A percentile compares a stretch with the other conserved stretches of the same genome.
phyloP scores from a whole-genome alignment of 1,140 invertebrate species.

The Chrysoperla carnea region DNA sequence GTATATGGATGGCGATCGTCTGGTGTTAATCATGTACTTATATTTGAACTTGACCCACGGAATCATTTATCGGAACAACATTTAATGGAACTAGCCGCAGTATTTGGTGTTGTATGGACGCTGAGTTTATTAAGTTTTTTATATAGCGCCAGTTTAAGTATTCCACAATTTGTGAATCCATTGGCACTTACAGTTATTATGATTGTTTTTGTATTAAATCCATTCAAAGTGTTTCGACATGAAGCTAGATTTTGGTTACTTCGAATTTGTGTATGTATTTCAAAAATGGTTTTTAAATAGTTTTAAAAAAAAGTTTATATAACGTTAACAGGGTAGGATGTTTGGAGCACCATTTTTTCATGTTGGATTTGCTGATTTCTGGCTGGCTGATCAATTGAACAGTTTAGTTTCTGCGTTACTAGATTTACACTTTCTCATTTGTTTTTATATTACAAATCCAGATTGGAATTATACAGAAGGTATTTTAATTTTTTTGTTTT shows the following conservation, averaged over 20 bases:
- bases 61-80: slow-evolving; percentile 77
- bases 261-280: slow-evolving; percentile 19
- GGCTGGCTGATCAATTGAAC: slow-evolving; percentile 84
- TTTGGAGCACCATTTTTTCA: slow-evolving; percentile 66
- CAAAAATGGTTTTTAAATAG: slow-evolving; percentile 1
- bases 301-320: not conserved
- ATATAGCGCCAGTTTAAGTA: slow-evolving; percentile 51
- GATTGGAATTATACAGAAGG: slow-evolving; percentile 22
- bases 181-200: slow-evolving; percentile 50
- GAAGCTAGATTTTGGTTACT: slow-evolving; percentile 51
- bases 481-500: slow-evolving; percentile 12
- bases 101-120: slow-evolving; percentile 74
- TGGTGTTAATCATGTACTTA: slow-evolving; percentile 84
- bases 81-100: slow-evolving; percentile 70
- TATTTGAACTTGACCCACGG: slow-evolving; percentile 82
- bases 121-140: slow-evolving; percentile 43
- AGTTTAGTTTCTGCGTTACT: slow-evolving; percentile 56
- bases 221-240: slow-evolving; percentile 57
- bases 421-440: slow-evolving; percentile 64
- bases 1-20: slow-evolving; percentile 78
- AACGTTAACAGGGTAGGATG: slow-evolving; percentile 33
- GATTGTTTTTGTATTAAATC: slow-evolving; percentile 62
- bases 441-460: slow-evolving; percentile 36
- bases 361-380: slow-evolving; percentile 84
- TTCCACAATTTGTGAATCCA: slow-evolving; percentile 64